A percentile compares a stretch with the other conserved stretches of the same genome.
Evolutionary conservation across 1,140 invertebrate species (phyloP).

Genomic region (Lepidostoma basale): DNA sequence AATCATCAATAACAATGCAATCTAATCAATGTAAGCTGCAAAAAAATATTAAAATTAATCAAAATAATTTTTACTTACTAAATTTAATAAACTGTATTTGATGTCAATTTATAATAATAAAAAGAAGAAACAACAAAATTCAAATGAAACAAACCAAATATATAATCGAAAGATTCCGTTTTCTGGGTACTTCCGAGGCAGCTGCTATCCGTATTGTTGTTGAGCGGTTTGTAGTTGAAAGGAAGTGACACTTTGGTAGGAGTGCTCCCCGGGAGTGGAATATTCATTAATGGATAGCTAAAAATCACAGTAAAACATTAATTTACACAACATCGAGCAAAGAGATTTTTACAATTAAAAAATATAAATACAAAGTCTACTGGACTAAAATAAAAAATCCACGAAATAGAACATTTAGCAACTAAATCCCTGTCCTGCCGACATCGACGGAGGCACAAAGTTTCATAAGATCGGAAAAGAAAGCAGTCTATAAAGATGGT

Average conservation of each 20-base stretch:
- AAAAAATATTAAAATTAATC: background rate
- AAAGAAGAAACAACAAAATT: background rate
- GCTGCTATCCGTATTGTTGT: conserved; percentile 46
- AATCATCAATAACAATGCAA: background rate
- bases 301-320: too few relatives aligned
- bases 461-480: too few relatives aligned
- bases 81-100: background rate
- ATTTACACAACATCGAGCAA: too few relatives aligned
- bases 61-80: background rate
- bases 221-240: conserved; percentile 17
- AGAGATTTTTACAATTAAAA: too few relatives aligned
- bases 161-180: conserved; percentile 42
- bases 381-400: too few relatives aligned
- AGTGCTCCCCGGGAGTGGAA: conserved; percentile 82
- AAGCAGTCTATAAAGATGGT: too few relatives aligned
- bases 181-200: background rate
- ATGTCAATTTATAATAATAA: background rate
- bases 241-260: conserved; percentile 65
- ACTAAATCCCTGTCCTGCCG: too few relatives aligned
- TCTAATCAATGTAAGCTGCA: background rate
- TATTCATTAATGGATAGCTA: conserved; percentile 79
- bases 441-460: too few relatives aligned
- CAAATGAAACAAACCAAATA: conserved; percentile 47
- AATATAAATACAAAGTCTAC: too few relatives aligned
- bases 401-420: too few relatives aligned